Percentiles rank a stretch among this genome's conserved stretches.
These are phyloP conservation scores for Stenchaetothrips biformis DNA, from an alignment of 2,888 invertebrate species.

Conservation along the genomic window DNA sequence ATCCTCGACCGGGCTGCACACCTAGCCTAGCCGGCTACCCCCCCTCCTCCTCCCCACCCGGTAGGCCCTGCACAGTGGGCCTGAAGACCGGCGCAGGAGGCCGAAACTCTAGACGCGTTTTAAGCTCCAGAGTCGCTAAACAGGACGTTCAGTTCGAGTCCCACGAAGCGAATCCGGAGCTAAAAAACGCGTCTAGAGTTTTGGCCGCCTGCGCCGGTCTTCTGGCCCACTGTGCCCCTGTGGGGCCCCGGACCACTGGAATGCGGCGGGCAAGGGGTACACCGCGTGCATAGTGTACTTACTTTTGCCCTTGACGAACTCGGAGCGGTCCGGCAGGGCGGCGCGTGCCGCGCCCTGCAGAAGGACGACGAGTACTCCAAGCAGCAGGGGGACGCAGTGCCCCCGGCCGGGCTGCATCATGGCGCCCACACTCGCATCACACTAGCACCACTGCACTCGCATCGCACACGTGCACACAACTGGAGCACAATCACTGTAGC, in stretches of 20 bases:
- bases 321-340: constrained; percentile 11
- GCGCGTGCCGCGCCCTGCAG: not conserved
- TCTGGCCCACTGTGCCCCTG: too few relatives aligned
- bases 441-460: constrained; percentile 15
- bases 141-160: too few relatives aligned
- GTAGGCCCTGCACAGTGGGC: not conserved
- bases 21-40: not conserved
- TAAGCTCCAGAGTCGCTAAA: too few relatives aligned
- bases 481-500: not conserved
- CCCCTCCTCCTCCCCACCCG: not conserved
- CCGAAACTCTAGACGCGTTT: too few relatives aligned
- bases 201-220: too few relatives aligned
- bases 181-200: too few relatives aligned
- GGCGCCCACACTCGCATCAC: not conserved
- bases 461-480: not conserved
- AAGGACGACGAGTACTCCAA: not conserved
- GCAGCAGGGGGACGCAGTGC: not conserved
- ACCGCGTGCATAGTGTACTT: not conserved
- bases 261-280: not conserved
- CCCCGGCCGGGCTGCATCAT: not conserved
- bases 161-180: too few relatives aligned
- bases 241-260: too few relatives aligned
- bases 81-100: too few relatives aligned
- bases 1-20: too few relatives aligned
- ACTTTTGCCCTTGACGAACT: constrained; percentile 9